A percentile compares a stretch with the other conserved stretches of the same genome.
Conservation (phyloP, 2,888 invertebrate genomes). For the Apotomis turbidana region DNA sequence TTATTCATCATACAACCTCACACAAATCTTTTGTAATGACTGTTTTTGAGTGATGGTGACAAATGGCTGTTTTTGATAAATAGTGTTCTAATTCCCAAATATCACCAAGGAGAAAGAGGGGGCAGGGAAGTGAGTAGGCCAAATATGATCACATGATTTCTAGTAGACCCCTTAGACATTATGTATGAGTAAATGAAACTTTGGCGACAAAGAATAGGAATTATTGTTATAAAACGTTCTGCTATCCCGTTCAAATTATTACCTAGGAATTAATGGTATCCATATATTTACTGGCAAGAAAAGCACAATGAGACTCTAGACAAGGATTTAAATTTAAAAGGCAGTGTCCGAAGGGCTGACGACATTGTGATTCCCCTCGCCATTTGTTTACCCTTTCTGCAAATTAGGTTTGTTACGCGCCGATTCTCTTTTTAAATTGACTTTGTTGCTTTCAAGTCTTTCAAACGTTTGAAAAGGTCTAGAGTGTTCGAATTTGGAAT, state of each 20-base stretch:
- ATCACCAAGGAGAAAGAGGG: no score
- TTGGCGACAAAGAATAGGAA: no score
- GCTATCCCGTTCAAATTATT: not conserved
- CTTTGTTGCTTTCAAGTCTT: slow-evolving; percentile 48
- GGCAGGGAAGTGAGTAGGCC: no score
- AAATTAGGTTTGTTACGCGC: slow-evolving; percentile 70
- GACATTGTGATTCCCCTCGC: slow-evolving; percentile 57
- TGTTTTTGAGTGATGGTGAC: no score
- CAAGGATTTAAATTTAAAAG: slow-evolving; percentile 35
- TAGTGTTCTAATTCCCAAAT: no score
- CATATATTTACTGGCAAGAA: not conserved
- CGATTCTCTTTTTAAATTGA: slow-evolving; percentile 50
- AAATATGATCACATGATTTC: no score
- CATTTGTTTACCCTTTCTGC: slow-evolving; percentile 67
- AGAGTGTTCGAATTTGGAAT: slow-evolving; percentile 39
- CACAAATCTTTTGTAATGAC: no score
- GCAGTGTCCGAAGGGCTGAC: slow-evolving; percentile 34
- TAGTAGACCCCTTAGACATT: no score
- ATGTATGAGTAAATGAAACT: no score
- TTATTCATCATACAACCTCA: no score
- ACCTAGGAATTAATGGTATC: not conserved
- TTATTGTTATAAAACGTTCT: no score
- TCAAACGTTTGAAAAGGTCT: slow-evolving; percentile 44
- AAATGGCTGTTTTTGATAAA: no score
- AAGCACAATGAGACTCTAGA: slow-evolving; percentile 24